These are phyloP conservation scores for Rutpela maculata DNA, from an alignment of 2,888 invertebrate species.

Conservation along the genomic window DNA sequence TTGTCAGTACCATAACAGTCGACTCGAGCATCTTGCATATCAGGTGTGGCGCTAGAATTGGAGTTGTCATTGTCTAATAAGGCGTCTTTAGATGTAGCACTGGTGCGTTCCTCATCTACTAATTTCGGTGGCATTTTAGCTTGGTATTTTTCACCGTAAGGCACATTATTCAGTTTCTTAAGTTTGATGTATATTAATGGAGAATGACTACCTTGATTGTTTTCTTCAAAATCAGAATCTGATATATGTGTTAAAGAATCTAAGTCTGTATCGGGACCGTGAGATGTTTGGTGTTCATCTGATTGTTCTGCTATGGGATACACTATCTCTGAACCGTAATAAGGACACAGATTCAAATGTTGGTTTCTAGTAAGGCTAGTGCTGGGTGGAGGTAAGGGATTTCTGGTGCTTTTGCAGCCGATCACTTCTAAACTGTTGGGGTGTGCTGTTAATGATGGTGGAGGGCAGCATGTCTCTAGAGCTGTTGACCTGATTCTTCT, in stretches of 20 bases:
- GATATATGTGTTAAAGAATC: slow-evolving; percentile 77
- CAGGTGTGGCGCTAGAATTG: slow-evolving; percentile 73
- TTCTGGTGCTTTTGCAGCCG: slow-evolving; percentile 75
- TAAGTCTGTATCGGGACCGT: slow-evolving; percentile 79
- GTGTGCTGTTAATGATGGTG: slow-evolving; percentile 83
- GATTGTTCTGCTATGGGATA: slow-evolving; percentile 91
- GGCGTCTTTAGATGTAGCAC: slow-evolving; percentile 84
- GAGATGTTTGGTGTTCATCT: slow-evolving; percentile 84
- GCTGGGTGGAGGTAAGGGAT: slow-evolving; percentile 84
- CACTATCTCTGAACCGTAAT: slow-evolving; percentile 84
- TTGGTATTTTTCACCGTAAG: slow-evolving; percentile 67
- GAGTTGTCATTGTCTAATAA: slow-evolving; percentile 79
- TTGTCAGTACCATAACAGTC: slow-evolving; percentile 70
- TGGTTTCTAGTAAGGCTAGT: slow-evolving; percentile 83
- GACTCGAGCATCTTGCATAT: slow-evolving; percentile 74
- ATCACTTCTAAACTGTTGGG: slow-evolving; percentile 89
- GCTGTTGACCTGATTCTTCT: slow-evolving; percentile 84
- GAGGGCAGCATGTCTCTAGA: slow-evolving; percentile 82
- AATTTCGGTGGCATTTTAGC: slow-evolving; percentile 73
- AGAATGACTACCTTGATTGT: slow-evolving; percentile 82
- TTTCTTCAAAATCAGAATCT: slow-evolving; percentile 81
- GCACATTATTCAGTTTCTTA: slow-evolving; percentile 64
- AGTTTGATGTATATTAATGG: slow-evolving; percentile 76
- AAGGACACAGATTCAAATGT: slow-evolving; percentile 80
- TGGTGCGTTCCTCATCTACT: slow-evolving; percentile 80